A percentile compares a stretch with the other conserved stretches of the same genome.
phyloP scores from a whole-genome alignment of 2,888 invertebrate genomes.

The Ochropleura leucogaster region DNA sequence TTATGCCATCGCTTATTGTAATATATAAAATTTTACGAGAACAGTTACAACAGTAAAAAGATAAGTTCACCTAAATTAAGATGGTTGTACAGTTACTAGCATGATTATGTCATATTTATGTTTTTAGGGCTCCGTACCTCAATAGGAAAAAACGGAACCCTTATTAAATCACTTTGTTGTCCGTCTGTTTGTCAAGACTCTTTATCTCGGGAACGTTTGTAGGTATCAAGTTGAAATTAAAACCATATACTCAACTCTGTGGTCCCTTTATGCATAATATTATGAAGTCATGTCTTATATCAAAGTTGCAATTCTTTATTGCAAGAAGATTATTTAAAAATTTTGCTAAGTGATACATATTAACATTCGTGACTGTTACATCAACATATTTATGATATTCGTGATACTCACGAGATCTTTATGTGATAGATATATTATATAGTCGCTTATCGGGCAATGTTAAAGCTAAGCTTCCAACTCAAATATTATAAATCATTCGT shows the following conservation, averaged over 20 bases:
- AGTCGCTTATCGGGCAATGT: not conserved
- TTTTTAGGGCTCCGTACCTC: too few species aligned
- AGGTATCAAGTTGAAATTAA: too few species aligned
- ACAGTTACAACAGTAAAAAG: not conserved
- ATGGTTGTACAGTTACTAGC: not conserved
- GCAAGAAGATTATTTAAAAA: not conserved
- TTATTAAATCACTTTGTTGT: too few species aligned
- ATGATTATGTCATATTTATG: too few species aligned
- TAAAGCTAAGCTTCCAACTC: not conserved
- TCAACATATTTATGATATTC: not conserved
- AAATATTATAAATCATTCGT: too few species aligned
- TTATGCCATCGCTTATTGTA: too few species aligned
- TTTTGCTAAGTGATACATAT: not conserved
- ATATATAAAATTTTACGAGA: not conserved
- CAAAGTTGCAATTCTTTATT: not conserved
- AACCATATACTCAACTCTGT: too few species aligned
- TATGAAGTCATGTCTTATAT: not conserved
- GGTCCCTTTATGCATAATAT: not conserved
- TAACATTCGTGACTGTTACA: not conserved
- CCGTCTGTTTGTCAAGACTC: too few species aligned
- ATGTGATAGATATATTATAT: not conserved
- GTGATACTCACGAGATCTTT: not conserved
- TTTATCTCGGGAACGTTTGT: too few species aligned
- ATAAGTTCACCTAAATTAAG: not conserved
- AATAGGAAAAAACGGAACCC: too few species aligned